phyloP scores from a whole-genome alignment of 1,140 invertebrate genomes.

The Cepaea nemoralis region DNA sequence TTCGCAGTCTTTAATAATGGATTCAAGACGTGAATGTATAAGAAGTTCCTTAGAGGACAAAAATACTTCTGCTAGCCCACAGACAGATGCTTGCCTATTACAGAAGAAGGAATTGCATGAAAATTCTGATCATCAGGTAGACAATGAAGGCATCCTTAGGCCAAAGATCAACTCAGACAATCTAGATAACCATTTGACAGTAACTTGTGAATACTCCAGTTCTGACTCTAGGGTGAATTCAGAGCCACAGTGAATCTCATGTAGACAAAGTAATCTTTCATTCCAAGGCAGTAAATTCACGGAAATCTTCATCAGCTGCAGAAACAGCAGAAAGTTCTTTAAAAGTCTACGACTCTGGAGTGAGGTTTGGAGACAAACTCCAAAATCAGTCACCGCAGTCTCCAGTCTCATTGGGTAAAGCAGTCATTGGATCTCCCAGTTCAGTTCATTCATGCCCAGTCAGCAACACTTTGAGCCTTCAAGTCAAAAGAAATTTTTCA shows the following conservation, averaged over 20 bases:
- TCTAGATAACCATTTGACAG: neutral
- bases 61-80: neutral
- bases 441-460: constrained; percentile 13
- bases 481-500: neutral
- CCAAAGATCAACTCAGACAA: neutral
- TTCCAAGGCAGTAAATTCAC: neutral
- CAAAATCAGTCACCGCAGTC: neutral
- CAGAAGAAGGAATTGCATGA: no score
- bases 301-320: neutral
- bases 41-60: no score
- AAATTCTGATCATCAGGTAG: no score
- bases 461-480: neutral
- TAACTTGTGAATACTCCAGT: neutral
- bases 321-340: neutral
- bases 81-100: no score
- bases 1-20: neutral
- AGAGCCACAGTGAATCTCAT: neutral
- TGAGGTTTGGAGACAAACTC: neutral
- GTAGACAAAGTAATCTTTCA: neutral
- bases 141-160: neutral
- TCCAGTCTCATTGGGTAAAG: constrained; percentile 10
- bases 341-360: neutral
- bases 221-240: neutral
- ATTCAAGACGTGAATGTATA: neutral
- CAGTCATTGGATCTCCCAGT: neutral